phyloP scores from a whole-genome alignment of 2,113 vertebrate genomes.

The Actenoides lindsayi region DNA sequence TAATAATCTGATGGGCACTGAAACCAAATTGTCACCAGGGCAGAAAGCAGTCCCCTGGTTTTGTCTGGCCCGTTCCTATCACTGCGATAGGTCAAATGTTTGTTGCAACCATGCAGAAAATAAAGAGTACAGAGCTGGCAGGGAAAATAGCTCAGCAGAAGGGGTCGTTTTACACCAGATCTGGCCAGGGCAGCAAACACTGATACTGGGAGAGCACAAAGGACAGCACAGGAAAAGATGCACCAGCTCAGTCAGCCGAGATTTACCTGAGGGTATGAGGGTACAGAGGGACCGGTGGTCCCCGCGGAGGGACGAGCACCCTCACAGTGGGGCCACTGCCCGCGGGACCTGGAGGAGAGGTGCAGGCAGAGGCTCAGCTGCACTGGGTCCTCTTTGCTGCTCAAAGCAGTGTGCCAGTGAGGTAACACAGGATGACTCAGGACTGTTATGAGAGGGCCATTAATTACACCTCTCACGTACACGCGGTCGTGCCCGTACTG shows the following conservation, averaged over 20 bases:
- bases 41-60: background rate
- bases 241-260: background rate
- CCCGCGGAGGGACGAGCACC: accelerated
- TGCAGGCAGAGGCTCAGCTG: background rate
- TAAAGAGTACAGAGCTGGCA: accelerated
- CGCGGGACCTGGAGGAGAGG: background rate
- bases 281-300: background rate
- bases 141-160: background rate
- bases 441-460: accelerated
- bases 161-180: background rate
- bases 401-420: background rate
- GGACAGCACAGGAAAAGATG: background rate
- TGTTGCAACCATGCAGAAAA: background rate
- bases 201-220: background rate
- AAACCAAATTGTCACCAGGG: background rate
- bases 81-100: background rate
- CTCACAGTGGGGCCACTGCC: accelerated
- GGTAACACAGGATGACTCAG: background rate
- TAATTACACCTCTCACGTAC: background rate
- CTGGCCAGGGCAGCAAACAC: background rate
- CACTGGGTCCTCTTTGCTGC: background rate
- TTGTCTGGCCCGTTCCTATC: background rate
- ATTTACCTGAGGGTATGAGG: background rate
- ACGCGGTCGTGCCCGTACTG: accelerated
- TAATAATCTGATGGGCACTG: background rate